These are phyloP conservation scores for Itoplectis maculator DNA, from an alignment of 2,888 invertebrate species.

Conservation along the genomic window DNA sequence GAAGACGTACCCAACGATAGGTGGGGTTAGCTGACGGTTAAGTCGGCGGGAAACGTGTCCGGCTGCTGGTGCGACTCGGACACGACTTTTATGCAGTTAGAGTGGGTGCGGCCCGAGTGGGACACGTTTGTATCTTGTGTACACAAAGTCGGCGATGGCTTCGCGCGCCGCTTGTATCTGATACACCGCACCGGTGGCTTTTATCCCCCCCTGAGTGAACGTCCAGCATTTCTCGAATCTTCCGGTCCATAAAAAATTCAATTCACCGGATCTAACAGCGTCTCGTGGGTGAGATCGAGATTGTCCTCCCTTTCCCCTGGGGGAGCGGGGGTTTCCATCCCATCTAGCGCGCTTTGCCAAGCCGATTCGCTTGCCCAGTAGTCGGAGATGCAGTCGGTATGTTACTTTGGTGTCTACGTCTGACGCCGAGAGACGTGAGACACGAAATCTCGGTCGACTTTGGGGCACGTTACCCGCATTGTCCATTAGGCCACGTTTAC, in stretches of 20 bases:
- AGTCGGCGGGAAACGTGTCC: not conserved
- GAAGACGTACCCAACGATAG: not conserved
- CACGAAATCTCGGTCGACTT: not conserved
- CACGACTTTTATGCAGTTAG: constrained; percentile 7
- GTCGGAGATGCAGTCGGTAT: not conserved
- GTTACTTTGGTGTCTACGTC: not conserved
- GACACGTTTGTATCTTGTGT: not conserved
- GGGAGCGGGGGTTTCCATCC: constrained; percentile 35
- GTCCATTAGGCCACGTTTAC: not conserved
- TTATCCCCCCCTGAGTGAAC: not conserved
- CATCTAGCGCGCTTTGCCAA: constrained; percentile 9
- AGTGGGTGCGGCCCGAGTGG: not conserved
- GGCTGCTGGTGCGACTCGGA: constrained; percentile 8
- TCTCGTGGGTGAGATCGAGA: constrained; percentile 40
- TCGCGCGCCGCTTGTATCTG: not conserved
- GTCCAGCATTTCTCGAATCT: constrained; percentile 34
- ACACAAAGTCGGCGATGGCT: not conserved
- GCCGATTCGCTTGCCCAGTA: constrained; percentile 5
- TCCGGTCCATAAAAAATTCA: constrained; percentile 51
- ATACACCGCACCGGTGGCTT: not conserved
- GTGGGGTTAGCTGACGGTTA: not conserved
- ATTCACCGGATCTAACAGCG: constrained; percentile 41
- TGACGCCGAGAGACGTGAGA: not conserved
- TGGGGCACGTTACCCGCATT: not conserved
- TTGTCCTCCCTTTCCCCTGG: too few species aligned